Evolutionary conservation across 2,113 vertebrate genomes (phyloP), one percentile per base, ranked within the genome.

Genomic region (Bubo blakistoni): DNA sequence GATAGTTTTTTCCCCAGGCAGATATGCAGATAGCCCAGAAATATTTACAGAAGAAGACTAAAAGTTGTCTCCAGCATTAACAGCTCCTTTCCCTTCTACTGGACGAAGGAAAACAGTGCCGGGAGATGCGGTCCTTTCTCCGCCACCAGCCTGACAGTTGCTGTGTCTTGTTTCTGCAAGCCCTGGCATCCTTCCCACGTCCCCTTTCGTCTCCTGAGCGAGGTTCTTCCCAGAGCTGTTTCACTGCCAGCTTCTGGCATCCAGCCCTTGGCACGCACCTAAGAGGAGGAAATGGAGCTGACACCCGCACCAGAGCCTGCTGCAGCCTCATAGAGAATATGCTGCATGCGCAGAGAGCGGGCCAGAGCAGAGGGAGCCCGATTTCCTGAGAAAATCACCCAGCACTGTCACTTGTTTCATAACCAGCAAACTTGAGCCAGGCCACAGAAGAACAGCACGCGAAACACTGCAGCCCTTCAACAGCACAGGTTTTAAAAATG

Each of bases 261-360:
- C 65, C 12, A 52, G 82, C 85, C 90, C 84, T 79, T 95, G 92
- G 86, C 58, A 2, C 22, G 42, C 34, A 38, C 54, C 65, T 26
- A 47, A 44, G 71, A 61, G 63, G 76, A 93, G 85, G 90, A 89
- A 94, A 96, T 70, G 26, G 76, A 90, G 93, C 94, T 95, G 95
- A 88, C 72, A 90, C 4, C 85, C 86, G 90, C 90, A 76, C 3
- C 78, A 54, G 87, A 76, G 84, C 24, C 49, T 81, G 79, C 92
- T 88, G 95, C 91, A 96, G 94, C 67, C 89, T 70, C 21, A 8
- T 0, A 4, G 66, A 73, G 78, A 92, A 85, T 58, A 46, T 66
- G 89, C 94, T 89, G 90, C 30, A 49, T 55, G 77, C 5, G 8
- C 90, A 67, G 46, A 55, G 91, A 59, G 7, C 6, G 16, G 90